Percentiles rank a stretch among this genome's conserved stretches.
phyloP scores from a whole-genome alignment of 1,140 invertebrate species.

The Brachionus angularis region DNA sequence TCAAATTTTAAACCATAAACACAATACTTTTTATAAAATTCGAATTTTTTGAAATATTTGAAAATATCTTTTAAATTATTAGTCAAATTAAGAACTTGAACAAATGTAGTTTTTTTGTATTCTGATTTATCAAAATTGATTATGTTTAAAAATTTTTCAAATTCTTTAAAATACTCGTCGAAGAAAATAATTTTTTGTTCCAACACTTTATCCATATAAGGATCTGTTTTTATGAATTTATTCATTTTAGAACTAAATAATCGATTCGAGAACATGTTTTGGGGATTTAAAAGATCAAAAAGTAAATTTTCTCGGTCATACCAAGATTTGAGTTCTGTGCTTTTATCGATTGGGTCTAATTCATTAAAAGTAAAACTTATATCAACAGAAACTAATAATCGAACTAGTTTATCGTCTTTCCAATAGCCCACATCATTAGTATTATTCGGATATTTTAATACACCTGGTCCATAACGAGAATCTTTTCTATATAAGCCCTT shows the following conservation, averaged over 20 bases:
- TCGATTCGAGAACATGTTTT: conserved; percentile 24
- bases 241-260: conserved; percentile 13
- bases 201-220: conserved; percentile 27
- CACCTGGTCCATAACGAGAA: conserved; percentile 54
- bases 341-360: conserved; percentile 52
- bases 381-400: conserved; percentile 48
- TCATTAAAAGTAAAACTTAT: conserved; percentile 50
- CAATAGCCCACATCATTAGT: conserved; percentile 55
- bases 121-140: conserved; percentile 21
- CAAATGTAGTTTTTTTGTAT: conserved; percentile 3
- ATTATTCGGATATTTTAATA: conserved; percentile 52
- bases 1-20: conserved; percentile 1
- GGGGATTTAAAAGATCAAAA: conserved; percentile 18
- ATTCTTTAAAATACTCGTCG: conserved; percentile 31
- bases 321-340: conserved; percentile 47
- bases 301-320: conserved; percentile 14
- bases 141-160: conserved; percentile 29
- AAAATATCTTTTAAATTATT: conserved; percentile 16
- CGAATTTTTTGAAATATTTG: neutral
- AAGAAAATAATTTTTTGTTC: neutral
- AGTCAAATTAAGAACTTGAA: conserved; percentile 10
- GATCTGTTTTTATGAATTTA: conserved; percentile 39
- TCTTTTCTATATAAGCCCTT: conserved; percentile 55
- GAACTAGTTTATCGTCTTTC: conserved; percentile 52
- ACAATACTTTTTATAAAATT: conserved; percentile 18